phyloP scores from a whole-genome alignment of 2,113 vertebrate genomes.

The Phyllostomus discolor region DNA sequence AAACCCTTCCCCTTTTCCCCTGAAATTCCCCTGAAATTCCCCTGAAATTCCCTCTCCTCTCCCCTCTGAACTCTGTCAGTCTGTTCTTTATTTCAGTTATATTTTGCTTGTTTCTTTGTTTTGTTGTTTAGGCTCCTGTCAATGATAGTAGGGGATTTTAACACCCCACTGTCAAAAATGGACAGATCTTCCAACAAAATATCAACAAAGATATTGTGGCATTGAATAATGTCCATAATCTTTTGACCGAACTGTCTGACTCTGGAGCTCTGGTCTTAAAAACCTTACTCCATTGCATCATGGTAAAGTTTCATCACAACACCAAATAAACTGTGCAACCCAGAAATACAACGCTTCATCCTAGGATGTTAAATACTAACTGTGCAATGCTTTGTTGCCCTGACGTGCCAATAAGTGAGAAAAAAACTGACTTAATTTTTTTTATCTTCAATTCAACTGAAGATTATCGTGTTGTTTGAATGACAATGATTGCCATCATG shows the following conservation, averaged over 20 bases:
- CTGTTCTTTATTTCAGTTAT: too few relatives aligned
- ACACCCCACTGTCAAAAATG: too few relatives aligned
- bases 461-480: conserved; percentile 25
- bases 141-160: too few relatives aligned
- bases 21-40: too few relatives aligned
- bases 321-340: background rate
- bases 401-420: background rate
- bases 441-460: background rate
- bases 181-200: too few relatives aligned
- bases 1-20: too few relatives aligned
- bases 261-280: background rate
- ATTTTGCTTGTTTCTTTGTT: too few relatives aligned
- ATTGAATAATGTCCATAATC: background rate
- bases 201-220: too few relatives aligned
- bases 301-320: background rate
- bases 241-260: background rate
- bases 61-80: too few relatives aligned
- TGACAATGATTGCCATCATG: background rate
- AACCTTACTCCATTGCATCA: background rate
- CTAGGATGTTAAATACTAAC: background rate
- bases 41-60: too few relatives aligned
- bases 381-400: background rate
- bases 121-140: too few relatives aligned
- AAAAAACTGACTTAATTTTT: conserved; percentile 4
- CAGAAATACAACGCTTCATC: background rate